phyloP scores from a whole-genome alignment of 2,113 vertebrate species.

The Camelus dromedarius region DNA sequence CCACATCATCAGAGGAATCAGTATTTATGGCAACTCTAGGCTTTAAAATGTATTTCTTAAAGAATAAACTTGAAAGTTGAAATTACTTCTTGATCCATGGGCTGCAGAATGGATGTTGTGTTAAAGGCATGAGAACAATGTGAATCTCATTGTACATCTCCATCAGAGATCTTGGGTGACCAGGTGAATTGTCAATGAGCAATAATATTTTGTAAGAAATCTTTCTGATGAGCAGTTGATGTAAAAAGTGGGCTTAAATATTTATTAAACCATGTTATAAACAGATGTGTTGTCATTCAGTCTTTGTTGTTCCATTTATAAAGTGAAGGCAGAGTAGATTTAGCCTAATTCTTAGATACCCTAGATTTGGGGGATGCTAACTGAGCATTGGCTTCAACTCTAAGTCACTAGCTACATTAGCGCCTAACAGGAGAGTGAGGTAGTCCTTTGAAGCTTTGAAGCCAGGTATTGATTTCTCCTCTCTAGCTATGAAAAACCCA shows the following conservation, averaged over 20 bases:
- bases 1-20: background rate
- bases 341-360: background rate
- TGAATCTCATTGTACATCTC: background rate
- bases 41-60: no score
- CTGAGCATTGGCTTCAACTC: background rate
- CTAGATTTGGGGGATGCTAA: background rate
- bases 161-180: background rate
- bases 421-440: background rate
- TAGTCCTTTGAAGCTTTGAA: background rate
- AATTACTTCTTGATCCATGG: no score
- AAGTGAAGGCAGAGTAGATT: background rate
- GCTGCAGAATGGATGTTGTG: no score
- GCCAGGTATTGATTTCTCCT: no score
- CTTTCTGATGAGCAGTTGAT: background rate
- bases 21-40: background rate
- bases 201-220: background rate
- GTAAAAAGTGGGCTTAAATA: background rate
- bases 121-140: background rate
- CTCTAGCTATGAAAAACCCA: no score
- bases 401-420: background rate
- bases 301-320: background rate
- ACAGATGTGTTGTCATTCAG: background rate
- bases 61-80: no score
- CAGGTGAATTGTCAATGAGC: background rate
- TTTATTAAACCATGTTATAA: background rate